Percentiles rank a stretch among this genome's conserved stretches.
Evolutionary conservation across 2,113 vertebrate species (phyloP).

Genomic region (Eulemur macaco): DNA sequence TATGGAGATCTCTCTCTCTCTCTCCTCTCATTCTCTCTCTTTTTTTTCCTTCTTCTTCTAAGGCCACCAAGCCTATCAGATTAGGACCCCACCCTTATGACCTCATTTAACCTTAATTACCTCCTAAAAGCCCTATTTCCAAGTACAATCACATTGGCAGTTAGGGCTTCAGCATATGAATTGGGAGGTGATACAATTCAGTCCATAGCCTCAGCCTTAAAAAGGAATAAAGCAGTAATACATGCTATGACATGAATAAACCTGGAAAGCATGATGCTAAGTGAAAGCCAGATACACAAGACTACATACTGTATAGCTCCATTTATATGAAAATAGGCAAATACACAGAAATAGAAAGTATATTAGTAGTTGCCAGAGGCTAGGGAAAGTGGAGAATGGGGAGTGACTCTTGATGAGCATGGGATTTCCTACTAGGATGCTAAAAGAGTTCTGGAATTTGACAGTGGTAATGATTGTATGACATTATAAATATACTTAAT

Average conservation of each 20-base stretch:
- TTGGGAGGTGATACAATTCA: not conserved
- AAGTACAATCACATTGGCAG: not conserved
- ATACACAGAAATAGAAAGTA: not conserved
- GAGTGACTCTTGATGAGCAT: not conserved
- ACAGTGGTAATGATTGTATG: not conserved
- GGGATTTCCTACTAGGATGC: not conserved
- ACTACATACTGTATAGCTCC: not conserved
- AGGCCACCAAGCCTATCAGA: not conserved
- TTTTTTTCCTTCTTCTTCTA: not conserved
- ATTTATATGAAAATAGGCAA: not conserved
- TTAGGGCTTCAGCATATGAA: not conserved
- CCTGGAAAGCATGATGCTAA: not conserved
- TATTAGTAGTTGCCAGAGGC: not conserved
- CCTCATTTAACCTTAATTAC: slow-evolving; percentile 15
- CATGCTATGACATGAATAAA: not conserved
- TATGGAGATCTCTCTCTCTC: not conserved
- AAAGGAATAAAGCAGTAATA: not conserved
- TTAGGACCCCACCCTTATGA: not conserved
- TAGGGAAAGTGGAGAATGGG: not conserved
- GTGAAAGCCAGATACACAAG: not conserved
- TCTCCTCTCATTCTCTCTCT: not conserved
- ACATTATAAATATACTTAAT: not conserved
- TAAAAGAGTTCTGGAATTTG: slow-evolving; percentile 15
- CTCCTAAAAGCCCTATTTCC: not conserved
- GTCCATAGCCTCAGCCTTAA: not conserved